A percentile compares a stretch with the other conserved stretches of the same genome.
Evolutionary conservation across 2,797 vertebrate species (phyloP).

Genomic region (Myotis vivesi): DNA sequence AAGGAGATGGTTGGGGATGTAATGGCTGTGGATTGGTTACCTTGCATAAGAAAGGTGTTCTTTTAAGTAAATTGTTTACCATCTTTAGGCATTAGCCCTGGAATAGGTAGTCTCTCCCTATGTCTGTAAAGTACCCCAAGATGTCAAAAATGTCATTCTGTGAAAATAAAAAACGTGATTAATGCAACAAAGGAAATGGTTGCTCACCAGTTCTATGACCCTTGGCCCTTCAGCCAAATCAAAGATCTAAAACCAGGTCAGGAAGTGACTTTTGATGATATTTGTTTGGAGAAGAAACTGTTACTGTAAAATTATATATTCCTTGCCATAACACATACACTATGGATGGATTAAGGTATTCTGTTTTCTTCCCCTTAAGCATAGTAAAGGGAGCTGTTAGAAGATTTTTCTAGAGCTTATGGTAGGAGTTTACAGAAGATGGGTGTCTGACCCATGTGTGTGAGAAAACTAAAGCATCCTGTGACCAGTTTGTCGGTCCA

Average conservation of each 20-base stretch:
- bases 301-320: neutral
- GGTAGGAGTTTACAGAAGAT: neutral
- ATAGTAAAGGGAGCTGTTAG: neutral
- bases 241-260: neutral
- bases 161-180: neutral
- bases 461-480: neutral
- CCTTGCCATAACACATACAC: neutral
- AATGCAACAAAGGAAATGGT: neutral
- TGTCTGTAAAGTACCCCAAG: neutral
- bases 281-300: neutral
- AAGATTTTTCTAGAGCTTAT: neutral
- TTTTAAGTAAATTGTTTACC: neutral
- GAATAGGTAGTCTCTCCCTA: neutral
- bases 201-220: neutral
- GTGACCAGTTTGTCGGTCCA: neutral
- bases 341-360: neutral
- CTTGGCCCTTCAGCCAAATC: neutral
- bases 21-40: neutral
- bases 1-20: neutral
- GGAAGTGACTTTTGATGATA: neutral
- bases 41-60: neutral
- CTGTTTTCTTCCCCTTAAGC: neutral
- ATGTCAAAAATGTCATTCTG: neutral
- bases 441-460: neutral
- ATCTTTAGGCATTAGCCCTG: neutral